A percentile compares a stretch with the other conserved stretches of the same genome.
These are phyloP conservation scores for Hydropsyche tenuis DNA, from an alignment of 1,140 invertebrate genomes.

Conservation along the genomic window DNA sequence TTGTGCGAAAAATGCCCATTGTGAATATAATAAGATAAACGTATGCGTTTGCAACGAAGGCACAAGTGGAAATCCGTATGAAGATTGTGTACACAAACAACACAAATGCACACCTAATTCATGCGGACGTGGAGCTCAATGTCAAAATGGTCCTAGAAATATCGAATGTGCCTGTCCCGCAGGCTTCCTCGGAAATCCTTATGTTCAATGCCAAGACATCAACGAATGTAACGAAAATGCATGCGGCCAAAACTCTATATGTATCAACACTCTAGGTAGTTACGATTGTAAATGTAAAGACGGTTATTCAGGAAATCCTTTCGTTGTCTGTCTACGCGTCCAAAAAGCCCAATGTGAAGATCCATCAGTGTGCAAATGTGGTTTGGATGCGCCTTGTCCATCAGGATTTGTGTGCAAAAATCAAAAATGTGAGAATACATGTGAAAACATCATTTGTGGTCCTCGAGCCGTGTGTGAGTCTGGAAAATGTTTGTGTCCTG, in stretches of 20 bases:
- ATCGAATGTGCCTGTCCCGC: slow-evolving; percentile 83
- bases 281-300: slow-evolving; percentile 87
- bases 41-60: slow-evolving; percentile 85
- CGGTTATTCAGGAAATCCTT: slow-evolving; percentile 84
- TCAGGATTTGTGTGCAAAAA: slow-evolving; percentile 74
- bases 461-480: slow-evolving; percentile 81
- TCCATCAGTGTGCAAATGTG: slow-evolving; percentile 73
- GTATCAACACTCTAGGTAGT: slow-evolving; percentile 85
- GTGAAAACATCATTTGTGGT: slow-evolving; percentile 77
- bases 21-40: slow-evolving; percentile 79
- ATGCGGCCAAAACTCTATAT: slow-evolving; percentile 85
- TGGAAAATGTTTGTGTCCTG: slow-evolving; percentile 80
- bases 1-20: slow-evolving; percentile 85
- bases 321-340: slow-evolving; percentile 74
- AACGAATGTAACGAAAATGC: slow-evolving; percentile 84
- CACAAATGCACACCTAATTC: slow-evolving; percentile 75
- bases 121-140: slow-evolving; percentile 82
- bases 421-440: slow-evolving; percentile 76
- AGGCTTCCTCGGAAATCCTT: slow-evolving; percentile 86
- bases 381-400: slow-evolving; percentile 73
- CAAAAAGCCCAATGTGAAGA: slow-evolving; percentile 73
- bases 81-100: slow-evolving; percentile 73
- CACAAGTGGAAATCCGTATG: slow-evolving; percentile 86
- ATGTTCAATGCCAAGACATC: slow-evolving; percentile 83
- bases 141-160: slow-evolving; percentile 72